phyloP scores from a whole-genome alignment of 2,113 vertebrate species.

The Pollachius pollachius region DNA sequence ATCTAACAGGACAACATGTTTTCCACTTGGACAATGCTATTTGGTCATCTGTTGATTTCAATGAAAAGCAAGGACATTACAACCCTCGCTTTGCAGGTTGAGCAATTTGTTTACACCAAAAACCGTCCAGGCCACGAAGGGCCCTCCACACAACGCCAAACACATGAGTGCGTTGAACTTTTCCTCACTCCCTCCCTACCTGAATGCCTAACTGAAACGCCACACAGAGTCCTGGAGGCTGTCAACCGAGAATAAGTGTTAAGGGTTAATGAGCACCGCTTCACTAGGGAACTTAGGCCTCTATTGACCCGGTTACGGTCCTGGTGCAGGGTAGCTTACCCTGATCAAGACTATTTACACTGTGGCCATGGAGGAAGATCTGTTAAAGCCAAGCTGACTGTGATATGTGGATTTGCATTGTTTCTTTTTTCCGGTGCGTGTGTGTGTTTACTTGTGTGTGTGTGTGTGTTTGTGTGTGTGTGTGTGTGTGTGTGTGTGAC shows the following conservation, averaged over 20 bases:
- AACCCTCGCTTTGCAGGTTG: no score
- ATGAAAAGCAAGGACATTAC: no score
- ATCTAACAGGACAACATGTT: no score
- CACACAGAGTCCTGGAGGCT: no score
- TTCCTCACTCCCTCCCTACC: no score
- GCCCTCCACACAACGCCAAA: neutral
- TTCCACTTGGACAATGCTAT: no score
- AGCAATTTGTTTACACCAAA: no score
- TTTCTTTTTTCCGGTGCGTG: conserved; percentile 18
- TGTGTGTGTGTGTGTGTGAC: neutral
- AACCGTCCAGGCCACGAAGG: no score
- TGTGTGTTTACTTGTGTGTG: conserved; percentile 32
- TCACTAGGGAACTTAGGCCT: conserved; percentile 19
- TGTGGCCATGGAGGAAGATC: conserved; percentile 11
- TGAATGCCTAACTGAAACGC: no score
- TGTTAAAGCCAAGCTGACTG: conserved; percentile 27
- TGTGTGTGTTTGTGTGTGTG: conserved; percentile 36
- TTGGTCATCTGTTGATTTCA: no score
- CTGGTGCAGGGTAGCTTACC: conserved; percentile 17
- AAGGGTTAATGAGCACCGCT: conserved; percentile 6
- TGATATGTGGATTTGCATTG: conserved; percentile 31
- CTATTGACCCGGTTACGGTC: conserved; percentile 12
- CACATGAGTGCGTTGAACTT: no score
- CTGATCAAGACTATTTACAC: conserved; percentile 37
- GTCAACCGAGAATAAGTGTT: no score